These are phyloP conservation scores for Lacanobia wlatinum DNA, from an alignment of 2,888 invertebrate genomes.

Conservation along the genomic window DNA sequence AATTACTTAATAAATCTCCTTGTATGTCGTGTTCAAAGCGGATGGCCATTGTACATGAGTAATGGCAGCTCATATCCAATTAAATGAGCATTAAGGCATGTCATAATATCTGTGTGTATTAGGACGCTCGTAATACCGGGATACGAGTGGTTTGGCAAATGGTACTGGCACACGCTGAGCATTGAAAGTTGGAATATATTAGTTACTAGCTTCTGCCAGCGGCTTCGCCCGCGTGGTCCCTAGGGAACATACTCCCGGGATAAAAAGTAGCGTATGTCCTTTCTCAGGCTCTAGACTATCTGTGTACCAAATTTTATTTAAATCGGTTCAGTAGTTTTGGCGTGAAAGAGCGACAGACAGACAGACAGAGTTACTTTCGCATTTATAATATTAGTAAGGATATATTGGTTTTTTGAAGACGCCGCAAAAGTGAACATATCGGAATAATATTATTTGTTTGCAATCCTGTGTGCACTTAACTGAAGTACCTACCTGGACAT, in stretches of 20 bases:
- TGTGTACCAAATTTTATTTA: too few relatives aligned
- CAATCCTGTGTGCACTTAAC: background rate
- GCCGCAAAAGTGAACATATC: background rate
- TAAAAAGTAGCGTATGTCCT: too few relatives aligned
- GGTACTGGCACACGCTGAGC: slow-evolving; percentile 14
- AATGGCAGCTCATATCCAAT: slow-evolving; percentile 75
- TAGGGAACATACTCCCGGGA: too few relatives aligned
- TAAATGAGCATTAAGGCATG: slow-evolving; percentile 71
- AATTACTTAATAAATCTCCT: slow-evolving; percentile 66
- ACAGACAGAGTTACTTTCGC: too few relatives aligned
- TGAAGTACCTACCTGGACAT: background rate
- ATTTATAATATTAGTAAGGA: too few relatives aligned
- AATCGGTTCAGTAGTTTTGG: too few relatives aligned
- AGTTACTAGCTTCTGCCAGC: too few relatives aligned
- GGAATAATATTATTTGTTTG: background rate
- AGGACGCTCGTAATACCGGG: slow-evolving; percentile 42
- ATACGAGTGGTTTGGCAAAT: slow-evolving; percentile 39
- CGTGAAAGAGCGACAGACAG: too few relatives aligned
- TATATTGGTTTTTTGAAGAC: background rate
- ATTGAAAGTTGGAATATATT: slow-evolving; percentile 13
- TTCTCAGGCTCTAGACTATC: too few relatives aligned
- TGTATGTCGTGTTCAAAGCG: slow-evolving; percentile 61
- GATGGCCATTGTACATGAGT: slow-evolving; percentile 69
- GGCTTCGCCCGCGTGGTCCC: too few relatives aligned
- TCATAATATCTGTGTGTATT: slow-evolving; percentile 51